Evolutionary conservation across 2,113 vertebrate species (phyloP), one percentile per base, ranked within the genome.

Genomic region (Oenanthe melanoleuca): DNA sequence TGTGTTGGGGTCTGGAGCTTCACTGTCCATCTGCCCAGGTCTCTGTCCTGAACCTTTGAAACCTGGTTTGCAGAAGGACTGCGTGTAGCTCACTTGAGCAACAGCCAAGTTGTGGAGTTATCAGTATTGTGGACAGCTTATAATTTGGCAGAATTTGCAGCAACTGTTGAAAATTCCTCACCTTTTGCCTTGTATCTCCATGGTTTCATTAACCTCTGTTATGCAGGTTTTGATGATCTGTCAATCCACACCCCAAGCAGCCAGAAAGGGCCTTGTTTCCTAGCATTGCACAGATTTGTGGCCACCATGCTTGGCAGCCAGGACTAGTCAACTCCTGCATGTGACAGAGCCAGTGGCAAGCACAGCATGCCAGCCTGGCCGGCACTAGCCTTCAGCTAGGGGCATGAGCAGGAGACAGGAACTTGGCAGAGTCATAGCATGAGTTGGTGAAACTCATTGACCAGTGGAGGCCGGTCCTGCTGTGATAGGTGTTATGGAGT

Each of bases 121-220:
- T 20, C 19, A 60, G 57, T 86, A 66, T 86, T 88, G 61, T 73
- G 64, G 50, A 26, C 53, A 79, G 47, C 42, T 77, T 80, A 34
- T 72, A 15, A 29, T 73, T 95, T 92, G 91, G 64, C 73, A 80
- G 81, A 72, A 31, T 89, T 95, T 8, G 24, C 80, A 91, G 47
- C 73, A 74, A 55, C 34, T 56, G 8, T 57, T 89, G 64, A 56
- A 74, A 79, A 93, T 74, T 86, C 40, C 38, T 72, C 64, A 83
- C 53, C 63, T 92, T 93, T 83, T 84, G 80, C 80, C 0, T 0
- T 70, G n/a, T 84, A 42, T 87, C 71, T 93, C 37, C 20, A 13
- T 95, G 88, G 71, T 82, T 94, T 92, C 78, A 89, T 95, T 94
- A 94, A 91, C 89, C 80, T 96, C 93, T 96, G 71, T 94, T 81